phyloP scores from a whole-genome alignment of 2,888 invertebrate species.

The Tenthredo mesomela region DNA sequence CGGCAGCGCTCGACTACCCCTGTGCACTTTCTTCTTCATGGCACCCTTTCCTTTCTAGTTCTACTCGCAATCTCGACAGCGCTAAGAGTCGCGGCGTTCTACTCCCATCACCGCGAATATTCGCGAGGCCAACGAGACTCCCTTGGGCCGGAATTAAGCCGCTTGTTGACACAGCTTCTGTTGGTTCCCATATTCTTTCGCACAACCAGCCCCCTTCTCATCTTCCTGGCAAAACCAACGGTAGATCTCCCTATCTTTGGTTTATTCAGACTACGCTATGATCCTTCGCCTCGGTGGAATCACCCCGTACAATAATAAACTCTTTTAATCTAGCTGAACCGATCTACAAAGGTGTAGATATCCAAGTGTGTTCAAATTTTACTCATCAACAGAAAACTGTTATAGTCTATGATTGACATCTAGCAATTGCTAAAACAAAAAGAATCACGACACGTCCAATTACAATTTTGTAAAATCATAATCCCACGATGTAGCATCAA shows the following conservation, averaged over 20 bases:
- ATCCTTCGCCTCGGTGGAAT: slow-evolving; percentile 8
- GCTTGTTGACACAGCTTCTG: slow-evolving; percentile 53
- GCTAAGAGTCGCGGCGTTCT: slow-evolving; percentile 33
- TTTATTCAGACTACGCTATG: slow-evolving; percentile 38
- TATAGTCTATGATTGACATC: neutral
- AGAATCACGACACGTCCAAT: neutral
- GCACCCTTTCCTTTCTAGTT: slow-evolving; percentile 36
- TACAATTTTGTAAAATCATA: neutral
- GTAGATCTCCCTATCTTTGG: slow-evolving; percentile 26
- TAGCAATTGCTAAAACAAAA: neutral
- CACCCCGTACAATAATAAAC: neutral
- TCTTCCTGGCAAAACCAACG: slow-evolving; percentile 1
- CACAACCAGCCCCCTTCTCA: slow-evolving; percentile 23
- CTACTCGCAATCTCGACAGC: slow-evolving; percentile 39
- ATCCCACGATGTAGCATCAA: neutral
- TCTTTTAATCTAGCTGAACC: neutral
- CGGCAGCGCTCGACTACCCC: slow-evolving; percentile 16
- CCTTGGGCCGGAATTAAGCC: slow-evolving; percentile 52
- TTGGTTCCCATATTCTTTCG: slow-evolving; percentile 50
- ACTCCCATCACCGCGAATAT: slow-evolving; percentile 24
- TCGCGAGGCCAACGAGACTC: slow-evolving; percentile 43
- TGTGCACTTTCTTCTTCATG: slow-evolving; percentile 7
- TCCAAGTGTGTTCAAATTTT: neutral
- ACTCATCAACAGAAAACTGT: neutral
- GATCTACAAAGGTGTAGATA: neutral